A percentile compares a stretch with the other conserved stretches of the same genome.
These are phyloP conservation scores for Centroberyx gerrardi DNA, from an alignment of 2,797 vertebrate genomes.

Conservation along the genomic window DNA sequence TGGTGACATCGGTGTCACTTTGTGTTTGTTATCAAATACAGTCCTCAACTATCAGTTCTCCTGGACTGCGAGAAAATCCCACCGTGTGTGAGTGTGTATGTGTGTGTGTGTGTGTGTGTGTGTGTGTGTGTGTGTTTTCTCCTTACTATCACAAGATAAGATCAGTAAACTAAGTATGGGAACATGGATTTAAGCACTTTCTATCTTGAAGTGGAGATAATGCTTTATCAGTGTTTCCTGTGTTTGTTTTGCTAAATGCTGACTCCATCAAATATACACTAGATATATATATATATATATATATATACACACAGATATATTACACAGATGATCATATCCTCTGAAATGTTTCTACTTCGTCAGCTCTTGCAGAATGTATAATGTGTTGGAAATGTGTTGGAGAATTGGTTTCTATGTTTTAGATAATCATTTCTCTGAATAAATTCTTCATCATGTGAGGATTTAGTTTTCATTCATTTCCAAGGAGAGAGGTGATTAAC, in stretches of 20 bases:
- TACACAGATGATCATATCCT: too few relatives aligned
- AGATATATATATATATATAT: too few relatives aligned
- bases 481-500: not conserved
- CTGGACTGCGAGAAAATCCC: constrained; percentile 39
- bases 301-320: too few relatives aligned
- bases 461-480: not conserved
- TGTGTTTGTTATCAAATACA: constrained; percentile 61
- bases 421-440: not conserved
- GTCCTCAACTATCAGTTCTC: constrained; percentile 27
- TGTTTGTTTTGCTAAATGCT: constrained; percentile 34
- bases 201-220: constrained; percentile 29
- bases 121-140: constrained; percentile 45
- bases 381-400: too few relatives aligned
- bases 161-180: constrained; percentile 10
- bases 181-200: constrained; percentile 18
- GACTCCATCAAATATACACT: constrained; percentile 6
- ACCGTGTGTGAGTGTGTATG: constrained; percentile 14
- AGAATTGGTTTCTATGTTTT: too few relatives aligned
- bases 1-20: constrained; percentile 49
- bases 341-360: too few relatives aligned
- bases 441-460: not conserved
- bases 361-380: too few relatives aligned
- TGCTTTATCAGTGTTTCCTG: constrained; percentile 48
- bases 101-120: not conserved
- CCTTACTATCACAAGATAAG: constrained; percentile 15